A percentile compares a stretch with the other conserved stretches of the same genome.
Conservation (phyloP, 2,113 vertebrate genomes). For the Rhombomys opimus region DNA sequence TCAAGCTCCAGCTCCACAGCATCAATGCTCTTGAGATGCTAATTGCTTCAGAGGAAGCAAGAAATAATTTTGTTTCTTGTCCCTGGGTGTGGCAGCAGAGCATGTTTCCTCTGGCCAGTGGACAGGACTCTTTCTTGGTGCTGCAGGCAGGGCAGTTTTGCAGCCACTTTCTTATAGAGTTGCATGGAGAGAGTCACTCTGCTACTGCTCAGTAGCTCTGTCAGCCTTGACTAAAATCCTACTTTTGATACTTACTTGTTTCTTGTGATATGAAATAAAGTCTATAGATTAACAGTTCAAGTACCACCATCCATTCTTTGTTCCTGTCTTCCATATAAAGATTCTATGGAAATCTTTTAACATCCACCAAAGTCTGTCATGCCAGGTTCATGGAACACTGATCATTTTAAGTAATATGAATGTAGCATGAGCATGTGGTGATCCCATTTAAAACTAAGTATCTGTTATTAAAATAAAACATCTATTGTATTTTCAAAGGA, state of each 20-base stretch:
- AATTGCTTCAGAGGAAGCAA: background rate
- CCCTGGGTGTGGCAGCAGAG: background rate
- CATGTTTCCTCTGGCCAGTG: rapidly evolving
- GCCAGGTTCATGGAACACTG: background rate
- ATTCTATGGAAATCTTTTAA: background rate
- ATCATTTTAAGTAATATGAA: background rate
- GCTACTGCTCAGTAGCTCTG: background rate
- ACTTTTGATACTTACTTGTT: background rate
- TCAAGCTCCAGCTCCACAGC: background rate
- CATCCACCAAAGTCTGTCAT: background rate
- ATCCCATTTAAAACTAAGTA: background rate
- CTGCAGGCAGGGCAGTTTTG: background rate
- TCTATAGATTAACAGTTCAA: rapidly evolving
- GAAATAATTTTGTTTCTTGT: background rate
- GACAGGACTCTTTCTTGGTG: background rate
- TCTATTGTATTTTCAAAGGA: background rate
- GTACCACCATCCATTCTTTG: background rate
- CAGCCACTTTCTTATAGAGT: background rate
- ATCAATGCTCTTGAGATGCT: background rate
- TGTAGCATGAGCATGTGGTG: background rate
- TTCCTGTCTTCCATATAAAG: background rate
- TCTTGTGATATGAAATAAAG: background rate
- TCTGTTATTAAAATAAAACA: background rate
- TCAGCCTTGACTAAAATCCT: background rate
- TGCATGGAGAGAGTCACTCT: background rate